phyloP scores from a whole-genome alignment of 2,113 vertebrate genomes.

The Pristiophorus japonicus region DNA sequence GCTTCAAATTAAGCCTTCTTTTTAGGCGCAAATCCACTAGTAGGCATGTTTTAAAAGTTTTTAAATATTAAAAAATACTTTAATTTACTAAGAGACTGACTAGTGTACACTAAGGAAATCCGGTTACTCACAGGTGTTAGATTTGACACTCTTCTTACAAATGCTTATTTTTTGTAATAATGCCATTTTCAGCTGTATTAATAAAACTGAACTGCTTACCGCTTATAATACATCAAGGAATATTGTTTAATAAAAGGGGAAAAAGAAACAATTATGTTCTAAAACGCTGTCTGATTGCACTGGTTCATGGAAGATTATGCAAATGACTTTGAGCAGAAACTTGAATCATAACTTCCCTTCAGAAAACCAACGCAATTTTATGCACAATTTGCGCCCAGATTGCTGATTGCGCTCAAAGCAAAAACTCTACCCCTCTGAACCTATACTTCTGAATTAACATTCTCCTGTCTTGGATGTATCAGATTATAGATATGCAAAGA shows the following conservation, averaged over 20 bases:
- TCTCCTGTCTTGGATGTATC: background rate
- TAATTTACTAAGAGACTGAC: background rate
- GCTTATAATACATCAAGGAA: background rate
- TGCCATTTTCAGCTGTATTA: background rate
- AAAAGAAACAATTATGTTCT: background rate
- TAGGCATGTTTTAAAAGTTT: background rate
- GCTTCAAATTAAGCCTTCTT: background rate
- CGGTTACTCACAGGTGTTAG: background rate
- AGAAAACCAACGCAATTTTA: background rate
- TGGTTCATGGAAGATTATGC: background rate
- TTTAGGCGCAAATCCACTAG: background rate
- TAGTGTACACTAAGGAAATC: background rate
- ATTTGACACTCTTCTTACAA: background rate
- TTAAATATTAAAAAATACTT: background rate
- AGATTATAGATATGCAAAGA: background rate
- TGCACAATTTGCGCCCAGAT: background rate
- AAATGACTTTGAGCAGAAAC: background rate
- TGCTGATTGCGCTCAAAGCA: background rate
- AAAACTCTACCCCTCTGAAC: background rate
- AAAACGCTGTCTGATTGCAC: background rate
- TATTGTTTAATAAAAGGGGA: background rate
- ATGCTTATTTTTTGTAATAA: background rate
- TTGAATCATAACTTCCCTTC: background rate
- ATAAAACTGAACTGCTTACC: background rate
- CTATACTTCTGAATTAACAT: background rate